Evolutionary conservation across 53 echinoderm and acorn worm genomes (phyloP).

Genomic region (Mesocentrotus franciscanus): DNA sequence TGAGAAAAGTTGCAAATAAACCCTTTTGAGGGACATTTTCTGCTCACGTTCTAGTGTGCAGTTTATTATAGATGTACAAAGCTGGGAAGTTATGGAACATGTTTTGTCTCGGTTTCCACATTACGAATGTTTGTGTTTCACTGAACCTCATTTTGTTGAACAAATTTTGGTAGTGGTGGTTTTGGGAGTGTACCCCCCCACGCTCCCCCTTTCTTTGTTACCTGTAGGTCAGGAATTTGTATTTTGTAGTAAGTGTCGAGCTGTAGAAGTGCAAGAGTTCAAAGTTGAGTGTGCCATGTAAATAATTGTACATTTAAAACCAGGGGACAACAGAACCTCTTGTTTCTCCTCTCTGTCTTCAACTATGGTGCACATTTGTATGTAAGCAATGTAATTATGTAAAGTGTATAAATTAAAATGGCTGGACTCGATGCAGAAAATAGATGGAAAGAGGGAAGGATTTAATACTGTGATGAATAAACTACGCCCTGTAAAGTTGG

Average conservation of each 20-base stretch:
- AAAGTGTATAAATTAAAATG: constrained; percentile 60
- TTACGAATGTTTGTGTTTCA: not conserved
- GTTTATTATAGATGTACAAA: too few relatives aligned
- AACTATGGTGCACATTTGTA: constrained; percentile 62
- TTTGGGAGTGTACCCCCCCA: not conserved
- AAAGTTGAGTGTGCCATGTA: constrained; percentile 40
- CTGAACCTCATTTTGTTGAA: not conserved
- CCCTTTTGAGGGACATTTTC: too few relatives aligned
- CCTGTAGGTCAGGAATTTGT: not conserved
- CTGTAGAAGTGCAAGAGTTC: not conserved
- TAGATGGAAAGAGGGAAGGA: not conserved
- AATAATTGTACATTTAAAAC: constrained; percentile 39
- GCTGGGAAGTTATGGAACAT: too few relatives aligned
- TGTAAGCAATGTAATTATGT: constrained; percentile 64
- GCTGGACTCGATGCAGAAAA: constrained; percentile 45
- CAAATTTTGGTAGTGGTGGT: not conserved
- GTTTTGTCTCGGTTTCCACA: not conserved
- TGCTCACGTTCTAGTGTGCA: too few relatives aligned
- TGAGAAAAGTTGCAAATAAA: too few relatives aligned
- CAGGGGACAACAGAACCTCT: constrained; percentile 1
- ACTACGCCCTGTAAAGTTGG: constrained; percentile 10
- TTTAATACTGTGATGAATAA: not conserved
- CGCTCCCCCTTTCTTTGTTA: not conserved
- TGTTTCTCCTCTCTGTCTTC: constrained; percentile 35
- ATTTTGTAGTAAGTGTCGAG: constrained; percentile 7